phyloP scores from a whole-genome alignment of 2,797 vertebrate genomes.

The Enoplosus armatus region DNA sequence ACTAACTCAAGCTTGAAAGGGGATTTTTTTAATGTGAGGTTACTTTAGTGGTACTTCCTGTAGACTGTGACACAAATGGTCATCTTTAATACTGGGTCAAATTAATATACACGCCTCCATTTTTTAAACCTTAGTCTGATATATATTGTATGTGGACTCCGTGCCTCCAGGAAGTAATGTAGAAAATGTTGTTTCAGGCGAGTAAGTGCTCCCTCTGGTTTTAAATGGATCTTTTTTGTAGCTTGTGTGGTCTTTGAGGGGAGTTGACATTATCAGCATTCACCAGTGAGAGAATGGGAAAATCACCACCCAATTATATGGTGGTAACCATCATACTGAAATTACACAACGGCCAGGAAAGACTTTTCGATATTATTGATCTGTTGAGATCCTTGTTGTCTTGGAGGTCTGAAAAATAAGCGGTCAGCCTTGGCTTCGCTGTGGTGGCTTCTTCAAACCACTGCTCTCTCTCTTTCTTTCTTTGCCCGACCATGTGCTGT shows the following conservation, averaged over 20 bases:
- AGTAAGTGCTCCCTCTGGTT: constrained; percentile 30
- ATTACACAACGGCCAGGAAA: constrained; percentile 33
- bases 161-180: constrained; percentile 42
- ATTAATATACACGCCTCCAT: too few species aligned
- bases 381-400: constrained; percentile 24
- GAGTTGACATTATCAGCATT: constrained; percentile 9
- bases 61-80: too few species aligned
- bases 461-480: neutral
- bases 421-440: too few species aligned
- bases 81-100: too few species aligned
- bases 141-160: neutral
- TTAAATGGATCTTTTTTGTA: constrained; percentile 34
- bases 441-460: constrained; percentile 25
- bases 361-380: constrained; percentile 28
- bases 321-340: neutral
- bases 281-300: neutral
- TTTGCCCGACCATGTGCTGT: neutral
- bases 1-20: too few species aligned
- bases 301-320: neutral
- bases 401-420: constrained; percentile 6
- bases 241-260: constrained; percentile 36
- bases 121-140: neutral
- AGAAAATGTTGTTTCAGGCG: constrained; percentile 25
- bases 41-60: too few species aligned
- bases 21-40: too few species aligned